phyloP scores from a whole-genome alignment of 2,797 vertebrate genomes.

The Hylomyscus alleni region DNA sequence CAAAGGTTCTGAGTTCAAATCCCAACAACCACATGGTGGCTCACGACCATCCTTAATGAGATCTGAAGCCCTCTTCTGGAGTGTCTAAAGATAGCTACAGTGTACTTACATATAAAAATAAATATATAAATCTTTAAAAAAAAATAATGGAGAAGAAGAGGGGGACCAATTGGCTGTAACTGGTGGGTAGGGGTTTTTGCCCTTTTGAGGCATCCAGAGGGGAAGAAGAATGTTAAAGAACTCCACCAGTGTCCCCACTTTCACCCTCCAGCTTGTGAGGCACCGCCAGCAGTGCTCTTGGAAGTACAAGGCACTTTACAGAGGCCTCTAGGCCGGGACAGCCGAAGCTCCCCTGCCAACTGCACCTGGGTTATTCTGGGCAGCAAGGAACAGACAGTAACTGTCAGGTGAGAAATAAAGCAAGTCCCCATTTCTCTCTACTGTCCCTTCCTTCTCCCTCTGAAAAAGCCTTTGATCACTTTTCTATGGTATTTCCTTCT shows the following conservation, averaged over 20 bases:
- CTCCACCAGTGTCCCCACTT: neutral
- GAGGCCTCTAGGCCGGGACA: slow-evolving; percentile 73
- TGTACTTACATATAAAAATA: no score
- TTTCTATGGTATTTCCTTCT: neutral
- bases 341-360: slow-evolving; percentile 81
- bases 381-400: slow-evolving; percentile 88
- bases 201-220: neutral
- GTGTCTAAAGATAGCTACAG: no score
- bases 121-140: no score
- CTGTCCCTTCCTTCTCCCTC: neutral
- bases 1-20: no score
- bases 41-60: no score
- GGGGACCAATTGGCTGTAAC: neutral
- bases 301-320: slow-evolving; percentile 80
- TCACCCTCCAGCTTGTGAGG: slow-evolving; percentile 74
- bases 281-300: slow-evolving; percentile 71
- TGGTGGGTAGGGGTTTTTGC: neutral
- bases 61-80: no score
- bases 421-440: neutral
- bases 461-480: neutral
- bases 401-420: slow-evolving; percentile 90
- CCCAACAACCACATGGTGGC: no score
- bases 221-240: neutral
- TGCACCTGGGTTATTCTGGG: slow-evolving; percentile 92
- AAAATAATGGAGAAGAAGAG: neutral